phyloP scores from a whole-genome alignment of 2,113 vertebrate species.

The Apaloderma vittatum region DNA sequence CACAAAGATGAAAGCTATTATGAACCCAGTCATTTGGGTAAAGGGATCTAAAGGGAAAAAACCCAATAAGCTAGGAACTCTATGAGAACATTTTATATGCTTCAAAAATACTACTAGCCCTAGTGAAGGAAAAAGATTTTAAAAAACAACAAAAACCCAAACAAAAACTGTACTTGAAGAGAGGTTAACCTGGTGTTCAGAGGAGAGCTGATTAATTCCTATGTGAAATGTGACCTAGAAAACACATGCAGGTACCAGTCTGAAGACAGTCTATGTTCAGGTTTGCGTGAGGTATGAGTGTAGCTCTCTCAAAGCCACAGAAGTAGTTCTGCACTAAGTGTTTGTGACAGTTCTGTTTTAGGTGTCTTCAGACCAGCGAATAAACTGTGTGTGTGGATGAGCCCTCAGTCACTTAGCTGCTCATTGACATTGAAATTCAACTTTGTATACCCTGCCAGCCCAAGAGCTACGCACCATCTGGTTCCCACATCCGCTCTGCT shows the following conservation, averaged over 20 bases:
- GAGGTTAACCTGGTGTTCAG: not conserved
- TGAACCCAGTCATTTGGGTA: not conserved
- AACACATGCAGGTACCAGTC: not conserved
- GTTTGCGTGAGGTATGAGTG: not conserved
- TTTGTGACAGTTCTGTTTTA: not conserved
- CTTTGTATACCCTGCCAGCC: conserved; percentile 32
- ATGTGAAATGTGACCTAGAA: not conserved
- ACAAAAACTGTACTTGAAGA: not conserved
- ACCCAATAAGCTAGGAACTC: not conserved
- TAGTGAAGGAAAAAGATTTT: not conserved
- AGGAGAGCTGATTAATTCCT: not conserved
- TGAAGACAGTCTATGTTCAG: not conserved
- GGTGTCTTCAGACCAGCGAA: not conserved
- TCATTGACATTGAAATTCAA: conserved; percentile 67
- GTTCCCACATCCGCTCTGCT: not conserved
- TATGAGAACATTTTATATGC: not conserved
- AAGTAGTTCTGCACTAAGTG: not conserved
- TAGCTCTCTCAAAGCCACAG: not conserved
- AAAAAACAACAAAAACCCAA: not conserved
- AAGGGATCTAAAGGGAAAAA: not conserved
- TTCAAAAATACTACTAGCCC: not conserved
- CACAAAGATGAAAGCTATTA: not conserved
- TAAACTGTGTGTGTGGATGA: not conserved
- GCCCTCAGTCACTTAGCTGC: conserved; percentile 51
- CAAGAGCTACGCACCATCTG: conserved; percentile 49